Percentiles rank a stretch among this genome's conserved stretches.
Evolutionary conservation across 2,797 vertebrate species (phyloP).

Genomic region (Falco rusticolus): DNA sequence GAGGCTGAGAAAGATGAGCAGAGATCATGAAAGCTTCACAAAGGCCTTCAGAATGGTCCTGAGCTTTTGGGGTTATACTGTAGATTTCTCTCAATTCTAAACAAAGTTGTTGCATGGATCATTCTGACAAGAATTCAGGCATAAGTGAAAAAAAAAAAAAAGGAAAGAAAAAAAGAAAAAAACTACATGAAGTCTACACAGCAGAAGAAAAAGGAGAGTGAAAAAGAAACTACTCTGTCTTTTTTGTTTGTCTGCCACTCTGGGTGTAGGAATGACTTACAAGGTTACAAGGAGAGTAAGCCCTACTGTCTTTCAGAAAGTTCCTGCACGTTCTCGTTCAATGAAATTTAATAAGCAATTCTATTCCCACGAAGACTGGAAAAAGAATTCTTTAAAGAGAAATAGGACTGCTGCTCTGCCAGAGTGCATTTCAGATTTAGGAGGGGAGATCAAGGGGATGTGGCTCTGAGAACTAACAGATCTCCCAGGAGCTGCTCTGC

Average conservation of each 20-base stretch:
- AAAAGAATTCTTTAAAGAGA: neutral
- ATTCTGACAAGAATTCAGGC: neutral
- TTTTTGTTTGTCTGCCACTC: neutral
- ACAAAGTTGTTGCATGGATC: neutral
- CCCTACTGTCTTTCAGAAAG: neutral
- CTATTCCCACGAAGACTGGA: neutral
- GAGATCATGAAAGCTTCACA: neutral
- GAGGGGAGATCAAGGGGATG: neutral
- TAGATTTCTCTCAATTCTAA: neutral
- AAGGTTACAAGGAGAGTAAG: neutral
- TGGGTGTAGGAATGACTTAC: neutral
- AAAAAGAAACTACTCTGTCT: neutral
- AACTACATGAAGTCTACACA: neutral
- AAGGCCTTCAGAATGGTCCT: neutral
- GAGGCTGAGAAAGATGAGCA: neutral
- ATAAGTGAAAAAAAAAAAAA: neutral
- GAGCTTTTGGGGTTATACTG: neutral
- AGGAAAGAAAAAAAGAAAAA: too few species aligned
- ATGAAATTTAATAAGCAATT: neutral
- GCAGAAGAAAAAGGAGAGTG: neutral
- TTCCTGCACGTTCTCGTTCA: neutral
- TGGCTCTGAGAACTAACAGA: neutral
- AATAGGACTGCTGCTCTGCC: neutral
- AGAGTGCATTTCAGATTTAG: neutral
- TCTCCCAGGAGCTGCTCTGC: neutral